Evolutionary conservation across 1,140 invertebrate genomes (phyloP).

Genomic region (Aphelinus certus): DNA sequence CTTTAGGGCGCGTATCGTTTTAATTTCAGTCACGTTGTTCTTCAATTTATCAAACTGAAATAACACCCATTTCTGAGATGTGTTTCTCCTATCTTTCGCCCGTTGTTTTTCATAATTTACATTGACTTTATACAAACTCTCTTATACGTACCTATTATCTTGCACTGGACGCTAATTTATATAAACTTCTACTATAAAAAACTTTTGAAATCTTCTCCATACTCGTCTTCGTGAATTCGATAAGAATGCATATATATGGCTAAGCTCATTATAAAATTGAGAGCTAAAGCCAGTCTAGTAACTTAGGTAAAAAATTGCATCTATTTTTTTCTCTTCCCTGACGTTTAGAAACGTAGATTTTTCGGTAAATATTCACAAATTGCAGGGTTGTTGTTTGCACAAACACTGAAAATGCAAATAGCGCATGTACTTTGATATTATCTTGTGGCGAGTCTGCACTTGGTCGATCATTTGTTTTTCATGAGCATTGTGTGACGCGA

Average conservation of each 20-base stretch:
- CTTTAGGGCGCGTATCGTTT: neutral
- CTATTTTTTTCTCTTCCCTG: neutral
- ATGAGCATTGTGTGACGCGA: conserved; percentile 75
- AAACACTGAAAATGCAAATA: conserved; percentile 20
- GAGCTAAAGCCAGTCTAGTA: no score
- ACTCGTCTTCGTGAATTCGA: neutral
- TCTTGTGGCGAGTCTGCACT: conserved; percentile 7
- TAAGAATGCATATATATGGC: no score
- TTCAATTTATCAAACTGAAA: neutral
- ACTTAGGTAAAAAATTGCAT: conserved; percentile 13
- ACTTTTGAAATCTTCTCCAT: conserved; percentile 2
- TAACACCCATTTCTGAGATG: neutral
- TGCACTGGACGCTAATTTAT: conserved; percentile 20
- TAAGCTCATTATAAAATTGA: no score
- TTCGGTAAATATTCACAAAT: neutral
- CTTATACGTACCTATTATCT: neutral
- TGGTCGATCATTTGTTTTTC: conserved; percentile 73
- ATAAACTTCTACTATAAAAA: conserved; percentile 24
- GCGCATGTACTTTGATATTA: conserved; percentile 7
- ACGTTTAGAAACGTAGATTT: neutral
- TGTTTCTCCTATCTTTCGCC: neutral
- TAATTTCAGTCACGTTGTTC: neutral
- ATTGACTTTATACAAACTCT: conserved; percentile 32
- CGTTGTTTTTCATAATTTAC: conserved; percentile 24
- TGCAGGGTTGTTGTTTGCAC: conserved; percentile 8